Evolutionary conservation across 35 echinoderm and acorn worm species (phyloP).

Genomic region (Eucidaris tribuloides): DNA sequence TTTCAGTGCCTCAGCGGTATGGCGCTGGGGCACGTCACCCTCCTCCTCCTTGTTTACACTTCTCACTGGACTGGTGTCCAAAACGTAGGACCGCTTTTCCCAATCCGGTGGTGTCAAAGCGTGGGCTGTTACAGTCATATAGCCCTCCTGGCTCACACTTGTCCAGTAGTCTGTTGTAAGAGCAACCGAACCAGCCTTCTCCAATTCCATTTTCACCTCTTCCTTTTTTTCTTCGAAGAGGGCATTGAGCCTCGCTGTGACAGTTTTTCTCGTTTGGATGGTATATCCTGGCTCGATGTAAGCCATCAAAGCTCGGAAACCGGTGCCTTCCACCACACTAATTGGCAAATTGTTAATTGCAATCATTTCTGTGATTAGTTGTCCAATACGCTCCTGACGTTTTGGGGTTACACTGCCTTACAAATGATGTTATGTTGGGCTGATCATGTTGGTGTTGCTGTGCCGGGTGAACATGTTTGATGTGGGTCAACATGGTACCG

Average conservation of each 20-base stretch:
- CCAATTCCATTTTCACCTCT: no score
- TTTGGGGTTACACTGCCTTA: neutral
- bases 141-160: neutral
- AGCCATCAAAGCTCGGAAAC: neutral
- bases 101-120: neutral
- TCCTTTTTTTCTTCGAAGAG: neutral
- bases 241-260: neutral
- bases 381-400: no score
- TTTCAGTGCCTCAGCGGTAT: neutral
- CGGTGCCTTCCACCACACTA: slow-evolving; percentile 8
- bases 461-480: neutral
- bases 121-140: no score
- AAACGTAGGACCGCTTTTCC: neutral
- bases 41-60: neutral
- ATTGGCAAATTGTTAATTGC: slow-evolving; percentile 9
- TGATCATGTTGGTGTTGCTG: neutral
- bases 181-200: no score
- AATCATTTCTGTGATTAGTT: no score
- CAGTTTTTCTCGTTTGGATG: neutral
- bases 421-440: neutral
- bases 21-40: neutral
- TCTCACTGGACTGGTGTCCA: neutral
- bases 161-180: slow-evolving; percentile 38
- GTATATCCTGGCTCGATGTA: neutral
- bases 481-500: slow-evolving; percentile 15